These are phyloP conservation scores for Patella vulgata DNA, from an alignment of 1,140 invertebrate genomes.

Conservation along the genomic window DNA sequence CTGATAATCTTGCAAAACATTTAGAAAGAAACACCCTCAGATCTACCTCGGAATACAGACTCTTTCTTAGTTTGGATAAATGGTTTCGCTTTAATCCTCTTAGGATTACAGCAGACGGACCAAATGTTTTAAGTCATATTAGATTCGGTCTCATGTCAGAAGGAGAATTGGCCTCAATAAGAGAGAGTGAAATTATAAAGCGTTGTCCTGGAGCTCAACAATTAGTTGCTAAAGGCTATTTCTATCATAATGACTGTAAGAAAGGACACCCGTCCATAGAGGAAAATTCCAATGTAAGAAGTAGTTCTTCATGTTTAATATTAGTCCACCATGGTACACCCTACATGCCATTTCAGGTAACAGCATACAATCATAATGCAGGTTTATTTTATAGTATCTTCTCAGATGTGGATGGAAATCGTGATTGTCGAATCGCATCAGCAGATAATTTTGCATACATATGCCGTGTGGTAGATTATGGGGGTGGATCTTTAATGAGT, in stretches of 20 bases:
- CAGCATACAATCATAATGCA: slow-evolving; percentile 53
- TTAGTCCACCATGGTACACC: slow-evolving; percentile 59
- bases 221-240: slow-evolving; percentile 38
- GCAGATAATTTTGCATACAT: slow-evolving; percentile 63
- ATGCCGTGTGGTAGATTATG: slow-evolving; percentile 63
- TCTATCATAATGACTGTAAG: slow-evolving; percentile 39
- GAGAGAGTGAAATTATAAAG: slow-evolving; percentile 55
- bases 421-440: slow-evolving; percentile 58
- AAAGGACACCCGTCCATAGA: slow-evolving; percentile 59
- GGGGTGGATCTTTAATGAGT: slow-evolving; percentile 61
- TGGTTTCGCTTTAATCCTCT: slow-evolving; percentile 53
- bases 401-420: slow-evolving; percentile 59
- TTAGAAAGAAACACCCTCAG: slow-evolving; percentile 48
- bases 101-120: slow-evolving; percentile 40
- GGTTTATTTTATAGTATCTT: slow-evolving; percentile 58
- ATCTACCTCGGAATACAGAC: slow-evolving; percentile 69
- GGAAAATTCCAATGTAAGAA: slow-evolving; percentile 47
- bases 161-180: slow-evolving; percentile 42
- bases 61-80: slow-evolving; percentile 66
- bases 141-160: slow-evolving; percentile 62
- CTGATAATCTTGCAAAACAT: slow-evolving; percentile 46
- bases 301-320: slow-evolving; percentile 48
- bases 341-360: slow-evolving; percentile 62
- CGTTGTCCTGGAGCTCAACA: slow-evolving; percentile 40
- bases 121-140: slow-evolving; percentile 43